Percentiles rank a stretch among this genome's conserved stretches.
phyloP scores from a whole-genome alignment of 2,113 vertebrate species.

The Xenotilapia caudafasciata region DNA sequence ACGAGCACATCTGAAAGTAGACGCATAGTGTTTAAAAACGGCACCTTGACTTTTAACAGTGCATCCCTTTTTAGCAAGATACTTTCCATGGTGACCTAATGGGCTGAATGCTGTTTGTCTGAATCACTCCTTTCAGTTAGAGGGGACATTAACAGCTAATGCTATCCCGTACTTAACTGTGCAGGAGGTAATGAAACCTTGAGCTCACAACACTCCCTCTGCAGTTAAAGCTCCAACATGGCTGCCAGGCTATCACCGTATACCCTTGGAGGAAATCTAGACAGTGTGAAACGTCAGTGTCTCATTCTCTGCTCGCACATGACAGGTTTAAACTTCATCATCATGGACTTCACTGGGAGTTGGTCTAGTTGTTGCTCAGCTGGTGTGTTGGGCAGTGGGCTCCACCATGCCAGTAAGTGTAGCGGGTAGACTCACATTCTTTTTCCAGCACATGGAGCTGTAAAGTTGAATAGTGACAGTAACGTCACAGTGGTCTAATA shows the following conservation, averaged over 20 bases:
- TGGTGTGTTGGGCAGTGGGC: neutral
- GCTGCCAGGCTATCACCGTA: slow-evolving; percentile 1
- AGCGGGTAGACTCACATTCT: slow-evolving; percentile 7
- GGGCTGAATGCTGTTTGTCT: slow-evolving; percentile 20
- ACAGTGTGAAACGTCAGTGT: slow-evolving; percentile 52
- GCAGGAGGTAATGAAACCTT: slow-evolving; percentile 49
- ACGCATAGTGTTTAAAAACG: neutral
- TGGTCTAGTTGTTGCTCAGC: neutral
- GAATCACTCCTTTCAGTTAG: slow-evolving; percentile 60
- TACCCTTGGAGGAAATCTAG: slow-evolving; percentile 25
- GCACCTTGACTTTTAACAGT: slow-evolving; percentile 27
- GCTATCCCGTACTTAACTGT: slow-evolving; percentile 53
- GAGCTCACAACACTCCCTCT: slow-evolving; percentile 24
- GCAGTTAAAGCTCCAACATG: slow-evolving; percentile 36
- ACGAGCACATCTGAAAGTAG: neutral
- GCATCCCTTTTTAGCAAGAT: slow-evolving; percentile 34
- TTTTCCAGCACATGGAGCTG: slow-evolving; percentile 5
- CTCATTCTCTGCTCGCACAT: slow-evolving; percentile 12
- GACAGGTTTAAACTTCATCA: slow-evolving; percentile 5
- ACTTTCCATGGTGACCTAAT: slow-evolving; percentile 17
- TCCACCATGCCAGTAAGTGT: neutral
- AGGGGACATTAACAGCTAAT: slow-evolving; percentile 62
- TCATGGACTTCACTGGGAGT: neutral
- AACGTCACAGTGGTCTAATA: neutral
- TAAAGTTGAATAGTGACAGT: slow-evolving; percentile 11